These are phyloP conservation scores for Ataeniobius toweri DNA, from an alignment of 2,797 vertebrate genomes.

Conservation along the genomic window DNA sequence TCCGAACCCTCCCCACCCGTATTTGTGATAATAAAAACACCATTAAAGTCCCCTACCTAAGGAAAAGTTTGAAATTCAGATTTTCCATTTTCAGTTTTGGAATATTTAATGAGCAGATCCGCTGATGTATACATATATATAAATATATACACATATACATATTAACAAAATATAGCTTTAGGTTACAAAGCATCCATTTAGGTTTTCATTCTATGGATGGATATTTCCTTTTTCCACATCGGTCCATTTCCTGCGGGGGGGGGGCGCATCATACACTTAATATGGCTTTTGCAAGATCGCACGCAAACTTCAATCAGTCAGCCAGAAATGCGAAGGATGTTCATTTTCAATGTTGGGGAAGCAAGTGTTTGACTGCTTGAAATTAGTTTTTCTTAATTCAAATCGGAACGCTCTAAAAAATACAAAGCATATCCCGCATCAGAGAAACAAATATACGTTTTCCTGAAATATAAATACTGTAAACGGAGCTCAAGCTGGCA, in stretches of 20 bases:
- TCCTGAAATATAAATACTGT: conserved; percentile 67
- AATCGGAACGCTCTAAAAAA: conserved; percentile 7
- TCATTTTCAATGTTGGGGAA: conserved; percentile 7
- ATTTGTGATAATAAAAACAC: conserved; percentile 28
- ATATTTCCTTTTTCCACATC: conserved; percentile 48
- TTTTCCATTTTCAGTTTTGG: conserved; percentile 54
- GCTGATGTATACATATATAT: conserved; percentile 79
- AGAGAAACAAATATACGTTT: conserved; percentile 7
- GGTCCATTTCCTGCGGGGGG: conserved; percentile 52
- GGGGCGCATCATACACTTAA: conserved; percentile 59
- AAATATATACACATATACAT: conserved; percentile 89
- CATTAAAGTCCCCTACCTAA: conserved; percentile 43
- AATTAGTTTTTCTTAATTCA: conserved; percentile 29
- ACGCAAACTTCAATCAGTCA: conserved; percentile 56
- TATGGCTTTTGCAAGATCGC: conserved; percentile 77
- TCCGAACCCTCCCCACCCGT: conserved; percentile 19
- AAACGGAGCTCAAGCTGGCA: conserved; percentile 69
- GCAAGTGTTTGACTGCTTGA: conserved; percentile 6
- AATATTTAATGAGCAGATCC: conserved; percentile 75
- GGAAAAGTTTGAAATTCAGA: not conserved
- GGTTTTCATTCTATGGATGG: conserved; percentile 49
- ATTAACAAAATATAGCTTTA: conserved; percentile 88
- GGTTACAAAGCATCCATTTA: conserved; percentile 77
- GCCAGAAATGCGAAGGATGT: conserved; percentile 30
- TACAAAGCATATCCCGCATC: not conserved